A percentile compares a stretch with the other conserved stretches of the same genome.
Evolutionary conservation across 2,888 invertebrate genomes (phyloP).

Genomic region (Arge pagana): DNA sequence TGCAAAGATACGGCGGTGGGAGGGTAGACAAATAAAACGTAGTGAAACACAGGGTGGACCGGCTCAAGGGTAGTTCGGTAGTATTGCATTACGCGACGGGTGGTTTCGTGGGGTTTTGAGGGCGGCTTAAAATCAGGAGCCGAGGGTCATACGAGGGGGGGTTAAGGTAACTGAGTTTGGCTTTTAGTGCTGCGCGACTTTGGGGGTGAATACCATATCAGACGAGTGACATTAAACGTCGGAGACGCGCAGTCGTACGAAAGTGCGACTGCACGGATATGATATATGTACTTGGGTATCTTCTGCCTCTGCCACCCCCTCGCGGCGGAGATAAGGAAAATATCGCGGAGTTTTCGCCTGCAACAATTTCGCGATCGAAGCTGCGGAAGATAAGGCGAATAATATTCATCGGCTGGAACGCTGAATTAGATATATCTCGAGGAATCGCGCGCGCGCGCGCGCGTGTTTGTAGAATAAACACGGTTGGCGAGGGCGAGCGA

Average conservation of each 20-base stretch:
- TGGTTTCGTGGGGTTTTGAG: neutral
- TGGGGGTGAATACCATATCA: constrained; percentile 46
- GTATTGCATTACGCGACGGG: neutral
- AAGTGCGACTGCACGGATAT: too few relatives aligned
- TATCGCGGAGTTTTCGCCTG: too few relatives aligned
- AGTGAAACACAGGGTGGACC: constrained; percentile 13
- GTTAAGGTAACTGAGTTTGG: constrained; percentile 40
- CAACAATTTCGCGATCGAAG: too few relatives aligned
- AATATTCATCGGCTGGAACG: too few relatives aligned
- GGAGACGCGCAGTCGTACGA: constrained; percentile 14
- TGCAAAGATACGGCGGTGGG: constrained; percentile 7
- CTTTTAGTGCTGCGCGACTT: constrained; percentile 40
- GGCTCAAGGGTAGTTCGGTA: neutral
- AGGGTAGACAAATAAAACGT: constrained; percentile 18
- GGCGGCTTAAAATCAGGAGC: constrained; percentile 19
- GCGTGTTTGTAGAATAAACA: too few relatives aligned
- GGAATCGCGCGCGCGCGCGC: too few relatives aligned
- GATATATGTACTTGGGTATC: too few relatives aligned
- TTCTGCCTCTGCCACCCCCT: too few relatives aligned
- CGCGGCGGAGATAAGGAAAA: too few relatives aligned
- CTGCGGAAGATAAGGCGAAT: too few relatives aligned
- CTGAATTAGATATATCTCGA: too few relatives aligned
- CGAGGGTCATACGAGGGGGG: constrained; percentile 28
- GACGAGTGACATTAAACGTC: constrained; percentile 34
- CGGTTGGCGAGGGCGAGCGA: too few relatives aligned